phyloP scores from a whole-genome alignment of 2,888 invertebrate species.

The Nomada ruficornis region DNA sequence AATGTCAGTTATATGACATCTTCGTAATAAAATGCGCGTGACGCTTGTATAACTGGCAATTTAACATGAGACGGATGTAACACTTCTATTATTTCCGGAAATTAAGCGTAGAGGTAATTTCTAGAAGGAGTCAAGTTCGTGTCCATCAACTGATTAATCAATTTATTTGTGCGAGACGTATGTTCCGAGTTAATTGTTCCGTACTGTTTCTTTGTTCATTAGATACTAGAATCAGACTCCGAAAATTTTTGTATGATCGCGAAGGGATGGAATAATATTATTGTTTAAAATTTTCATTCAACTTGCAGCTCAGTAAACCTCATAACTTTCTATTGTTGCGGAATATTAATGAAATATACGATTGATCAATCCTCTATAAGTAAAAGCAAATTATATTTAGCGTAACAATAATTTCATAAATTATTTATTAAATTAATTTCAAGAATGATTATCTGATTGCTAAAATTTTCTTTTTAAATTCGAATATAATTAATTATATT shows the following conservation, averaged over 20 bases:
- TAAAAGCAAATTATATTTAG: not conserved
- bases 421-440: not conserved
- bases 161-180: conserved; percentile 31
- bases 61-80: conserved; percentile 10
- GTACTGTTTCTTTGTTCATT: not conserved
- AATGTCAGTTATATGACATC: not conserved
- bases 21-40: not conserved
- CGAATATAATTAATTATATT: too few relatives aligned
- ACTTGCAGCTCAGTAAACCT: too few relatives aligned
- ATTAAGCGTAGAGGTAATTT: conserved; percentile 14
- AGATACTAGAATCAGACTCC: not conserved
- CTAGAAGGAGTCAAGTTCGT: not conserved
- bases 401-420: not conserved
- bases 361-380: too few relatives aligned
- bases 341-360: too few relatives aligned
- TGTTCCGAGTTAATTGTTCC: conserved; percentile 28
- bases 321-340: too few relatives aligned
- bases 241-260: not conserved
- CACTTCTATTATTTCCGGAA: conserved; percentile 2
- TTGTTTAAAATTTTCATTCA: not conserved
- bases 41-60: not conserved
- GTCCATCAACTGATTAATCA: conserved; percentile 12
- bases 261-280: not conserved
- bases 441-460: not conserved
- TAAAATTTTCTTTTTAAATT: not conserved